phyloP scores from a whole-genome alignment of 2,797 vertebrate genomes.

The Ambastaia sidthimunki region DNA sequence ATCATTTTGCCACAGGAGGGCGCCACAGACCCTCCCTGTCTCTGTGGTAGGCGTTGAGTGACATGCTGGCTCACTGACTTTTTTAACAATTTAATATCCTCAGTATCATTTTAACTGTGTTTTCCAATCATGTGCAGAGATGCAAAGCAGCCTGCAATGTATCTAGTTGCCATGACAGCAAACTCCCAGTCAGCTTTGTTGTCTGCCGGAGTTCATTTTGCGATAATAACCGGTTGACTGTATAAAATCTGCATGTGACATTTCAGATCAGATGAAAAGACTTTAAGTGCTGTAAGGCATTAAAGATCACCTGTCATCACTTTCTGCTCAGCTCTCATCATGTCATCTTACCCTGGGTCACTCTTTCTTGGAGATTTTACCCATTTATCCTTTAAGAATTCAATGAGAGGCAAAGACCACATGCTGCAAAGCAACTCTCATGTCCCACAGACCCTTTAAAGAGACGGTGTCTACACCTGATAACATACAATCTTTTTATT shows the following conservation, averaged over 20 bases:
- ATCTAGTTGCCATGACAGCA: neutral
- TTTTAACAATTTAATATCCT: neutral
- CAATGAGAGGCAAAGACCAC: neutral
- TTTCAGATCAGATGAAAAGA: slow-evolving; percentile 11
- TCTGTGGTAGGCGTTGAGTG: neutral
- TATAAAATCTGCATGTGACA: neutral
- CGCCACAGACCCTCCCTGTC: neutral
- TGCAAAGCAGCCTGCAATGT: neutral
- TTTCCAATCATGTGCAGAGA: neutral
- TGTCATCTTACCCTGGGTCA: slow-evolving; percentile 44
- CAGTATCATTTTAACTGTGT: neutral
- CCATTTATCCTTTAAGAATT: slow-evolving; percentile 11
- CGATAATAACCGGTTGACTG: neutral
- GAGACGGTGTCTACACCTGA: neutral
- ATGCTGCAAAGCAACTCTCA: slow-evolving; percentile 9
- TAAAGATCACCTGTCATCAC: slow-evolving; percentile 21
- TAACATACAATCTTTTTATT: neutral
- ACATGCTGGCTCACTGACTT: neutral
- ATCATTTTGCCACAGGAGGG: slow-evolving; percentile 16
- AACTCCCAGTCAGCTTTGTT: neutral
- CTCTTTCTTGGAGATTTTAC: neutral
- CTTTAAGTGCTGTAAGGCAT: slow-evolving; percentile 14
- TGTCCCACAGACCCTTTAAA: slow-evolving; percentile 1
- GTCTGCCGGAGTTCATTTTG: neutral
- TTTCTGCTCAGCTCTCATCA: neutral